phyloP scores from a whole-genome alignment of 2,888 invertebrate species.

The Leucania comma region DNA sequence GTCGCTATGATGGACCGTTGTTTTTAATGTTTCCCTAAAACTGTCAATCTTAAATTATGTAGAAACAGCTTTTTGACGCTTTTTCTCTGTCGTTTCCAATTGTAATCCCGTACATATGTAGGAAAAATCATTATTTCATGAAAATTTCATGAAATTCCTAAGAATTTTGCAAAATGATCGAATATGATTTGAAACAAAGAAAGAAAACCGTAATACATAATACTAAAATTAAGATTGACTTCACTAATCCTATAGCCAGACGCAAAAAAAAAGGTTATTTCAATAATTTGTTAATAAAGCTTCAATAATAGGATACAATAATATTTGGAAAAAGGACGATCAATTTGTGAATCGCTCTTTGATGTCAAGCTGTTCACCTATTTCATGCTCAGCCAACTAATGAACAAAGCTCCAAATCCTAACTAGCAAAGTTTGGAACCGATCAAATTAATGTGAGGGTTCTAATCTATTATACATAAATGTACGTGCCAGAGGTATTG shows the following conservation, averaged over 20 bases:
- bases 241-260: no score
- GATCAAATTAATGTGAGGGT: conserved; percentile 56
- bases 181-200: no score
- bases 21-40: not conserved
- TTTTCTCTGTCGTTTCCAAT: not conserved
- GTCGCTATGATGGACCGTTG: not conserved
- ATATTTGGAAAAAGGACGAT: no score
- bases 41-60: not conserved
- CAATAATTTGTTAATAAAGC: no score
- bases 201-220: no score
- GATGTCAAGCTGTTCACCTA: not conserved
- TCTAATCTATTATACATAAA: conserved; percentile 55
- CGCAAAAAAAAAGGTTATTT: no score
- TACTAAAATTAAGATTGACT: no score
- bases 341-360: not conserved
- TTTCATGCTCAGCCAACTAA: conserved; percentile 22
- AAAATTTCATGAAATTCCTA: no score
- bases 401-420: conserved; percentile 41
- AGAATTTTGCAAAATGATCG: no score
- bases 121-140: no score
- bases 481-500: conserved; percentile 36
- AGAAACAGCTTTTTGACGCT: not conserved
- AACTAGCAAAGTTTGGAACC: conserved; percentile 49
- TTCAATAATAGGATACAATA: no score
- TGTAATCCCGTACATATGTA: no score